phyloP scores from a whole-genome alignment of 2,113 vertebrate species.

The Odontesthes bonariensis region DNA sequence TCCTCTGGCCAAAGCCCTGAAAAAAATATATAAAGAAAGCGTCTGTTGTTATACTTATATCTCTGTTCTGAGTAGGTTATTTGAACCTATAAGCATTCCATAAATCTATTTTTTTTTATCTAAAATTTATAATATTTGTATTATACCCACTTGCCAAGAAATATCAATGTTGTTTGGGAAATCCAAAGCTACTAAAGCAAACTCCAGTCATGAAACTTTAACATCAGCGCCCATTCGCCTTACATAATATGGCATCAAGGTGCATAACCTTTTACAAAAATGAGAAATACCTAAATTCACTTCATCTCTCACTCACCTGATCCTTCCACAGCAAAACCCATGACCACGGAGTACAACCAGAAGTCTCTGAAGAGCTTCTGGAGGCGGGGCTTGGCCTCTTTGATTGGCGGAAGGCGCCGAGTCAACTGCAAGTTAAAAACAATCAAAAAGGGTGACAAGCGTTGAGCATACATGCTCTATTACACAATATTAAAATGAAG shows the following conservation, averaged over 20 bases:
- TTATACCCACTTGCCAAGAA: not conserved
- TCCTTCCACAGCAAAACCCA: conserved; percentile 97
- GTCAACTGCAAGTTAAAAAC: conserved; percentile 85
- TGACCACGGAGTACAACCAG: conserved; percentile 97
- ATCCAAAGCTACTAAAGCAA: not conserved
- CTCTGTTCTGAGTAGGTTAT: not conserved
- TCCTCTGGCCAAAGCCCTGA: conserved; percentile 97
- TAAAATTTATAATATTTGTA: too few relatives aligned
- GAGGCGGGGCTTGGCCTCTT: conserved; percentile 93
- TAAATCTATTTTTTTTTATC: not conserved
- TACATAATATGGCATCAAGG: not conserved
- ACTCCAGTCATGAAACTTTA: not conserved
- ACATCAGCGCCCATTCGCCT: not conserved
- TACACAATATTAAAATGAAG: not conserved
- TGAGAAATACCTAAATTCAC: not conserved
- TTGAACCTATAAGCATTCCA: not conserved
- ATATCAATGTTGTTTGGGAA: not conserved
- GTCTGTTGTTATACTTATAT: too few relatives aligned
- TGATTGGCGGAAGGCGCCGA: conserved; percentile 91
- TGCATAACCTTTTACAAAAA: not conserved
- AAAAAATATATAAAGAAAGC: conserved; percentile 8
- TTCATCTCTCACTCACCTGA: conserved; percentile 84
- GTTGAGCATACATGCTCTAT: not conserved
- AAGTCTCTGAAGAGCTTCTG: conserved; percentile 98
- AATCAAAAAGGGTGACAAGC: not conserved